Evolutionary conservation across 2,113 vertebrate genomes (phyloP).

Genomic region (Onychostruthus taczanowskii): DNA sequence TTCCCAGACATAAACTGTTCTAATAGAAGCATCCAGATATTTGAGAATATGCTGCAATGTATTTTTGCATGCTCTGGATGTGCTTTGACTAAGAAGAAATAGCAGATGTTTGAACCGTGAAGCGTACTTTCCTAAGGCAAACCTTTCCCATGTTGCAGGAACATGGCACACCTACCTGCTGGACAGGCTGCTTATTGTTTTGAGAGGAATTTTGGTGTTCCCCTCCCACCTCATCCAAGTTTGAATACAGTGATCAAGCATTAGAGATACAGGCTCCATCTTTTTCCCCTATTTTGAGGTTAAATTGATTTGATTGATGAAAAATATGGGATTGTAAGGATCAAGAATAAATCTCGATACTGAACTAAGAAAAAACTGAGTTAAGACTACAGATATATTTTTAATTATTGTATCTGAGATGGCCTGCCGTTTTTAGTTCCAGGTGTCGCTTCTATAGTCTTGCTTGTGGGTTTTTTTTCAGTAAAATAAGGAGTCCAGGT

Average conservation of each 20-base stretch:
- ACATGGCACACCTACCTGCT: neutral
- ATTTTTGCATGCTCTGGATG: neutral
- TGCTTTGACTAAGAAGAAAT: neutral
- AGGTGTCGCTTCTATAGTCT: neutral
- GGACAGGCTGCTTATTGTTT: neutral
- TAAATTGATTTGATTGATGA: neutral
- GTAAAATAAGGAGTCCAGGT: neutral
- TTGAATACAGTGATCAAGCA: neutral
- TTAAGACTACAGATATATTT: neutral
- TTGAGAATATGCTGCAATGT: slow-evolving; percentile 28
- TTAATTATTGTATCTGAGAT: neutral
- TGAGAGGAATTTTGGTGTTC: neutral
- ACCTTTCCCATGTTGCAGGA: neutral
- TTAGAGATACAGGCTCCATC: neutral
- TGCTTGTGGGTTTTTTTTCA: neutral
- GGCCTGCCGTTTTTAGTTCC: neutral
- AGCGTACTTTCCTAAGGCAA: neutral
- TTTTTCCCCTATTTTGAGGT: neutral
- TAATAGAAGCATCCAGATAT: slow-evolving; percentile 39
- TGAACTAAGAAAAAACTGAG: neutral
- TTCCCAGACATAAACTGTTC: slow-evolving; percentile 39
- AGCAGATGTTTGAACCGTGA: neutral
- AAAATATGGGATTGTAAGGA: neutral
- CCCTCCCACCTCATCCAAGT: neutral
- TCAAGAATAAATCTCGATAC: neutral